A percentile compares a stretch with the other conserved stretches of the same genome.
Conservation (phyloP, 2,797 vertebrate genomes). For the Champsocephalus esox region DNA sequence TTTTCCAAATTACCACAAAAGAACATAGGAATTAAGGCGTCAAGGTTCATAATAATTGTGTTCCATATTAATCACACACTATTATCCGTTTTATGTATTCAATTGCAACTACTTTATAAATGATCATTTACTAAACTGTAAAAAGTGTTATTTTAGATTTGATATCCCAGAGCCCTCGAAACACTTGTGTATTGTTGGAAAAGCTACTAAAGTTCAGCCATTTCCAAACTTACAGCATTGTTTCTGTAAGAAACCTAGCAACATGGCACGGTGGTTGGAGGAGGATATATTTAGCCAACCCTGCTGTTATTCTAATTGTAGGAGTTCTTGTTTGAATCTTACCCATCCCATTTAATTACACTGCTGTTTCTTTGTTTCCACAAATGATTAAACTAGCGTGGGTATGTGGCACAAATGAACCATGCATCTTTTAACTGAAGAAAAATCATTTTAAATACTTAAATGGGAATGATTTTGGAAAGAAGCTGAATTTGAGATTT, state of each 20-base stretch:
- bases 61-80: background rate
- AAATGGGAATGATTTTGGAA: background rate
- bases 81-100: background rate
- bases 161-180: background rate
- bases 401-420: slow-evolving; percentile 53
- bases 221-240: slow-evolving; percentile 57
- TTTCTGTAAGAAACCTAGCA: slow-evolving; percentile 70
- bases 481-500: slow-evolving; percentile 3
- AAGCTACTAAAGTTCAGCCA: slow-evolving; percentile 28
- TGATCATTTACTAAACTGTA: background rate
- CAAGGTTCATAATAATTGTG: background rate
- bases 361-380: slow-evolving; percentile 57
- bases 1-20: slow-evolving; percentile 18
- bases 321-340: slow-evolving; percentile 70
- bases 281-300: slow-evolving; percentile 75
- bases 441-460: slow-evolving; percentile 5
- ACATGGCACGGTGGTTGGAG: slow-evolving; percentile 53
- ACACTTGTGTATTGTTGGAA: background rate
- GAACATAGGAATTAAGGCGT: background rate
- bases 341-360: slow-evolving; percentile 75
- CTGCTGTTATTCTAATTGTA: slow-evolving; percentile 78
- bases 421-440: slow-evolving; percentile 27
- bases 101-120: background rate
- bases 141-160: background rate
- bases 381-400: slow-evolving; percentile 61